These are phyloP conservation scores for Leptinotarsa lineolata DNA, from an alignment of 1,140 invertebrate genomes.

Conservation along the genomic window DNA sequence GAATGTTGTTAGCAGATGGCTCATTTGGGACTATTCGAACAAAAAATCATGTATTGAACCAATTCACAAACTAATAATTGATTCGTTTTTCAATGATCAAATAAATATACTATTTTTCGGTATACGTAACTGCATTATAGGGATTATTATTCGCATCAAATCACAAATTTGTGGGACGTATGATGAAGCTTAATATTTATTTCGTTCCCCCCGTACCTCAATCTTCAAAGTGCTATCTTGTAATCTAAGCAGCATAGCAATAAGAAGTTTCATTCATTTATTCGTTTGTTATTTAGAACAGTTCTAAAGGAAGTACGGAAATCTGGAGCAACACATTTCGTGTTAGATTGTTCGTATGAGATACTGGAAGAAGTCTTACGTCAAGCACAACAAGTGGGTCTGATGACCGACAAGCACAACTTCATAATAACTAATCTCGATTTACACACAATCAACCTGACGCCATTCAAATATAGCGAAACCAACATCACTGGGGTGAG, in stretches of 20 bases:
- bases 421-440: conserved; percentile 82
- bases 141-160: too few species aligned
- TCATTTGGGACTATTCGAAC: too few species aligned
- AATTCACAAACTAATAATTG: too few species aligned
- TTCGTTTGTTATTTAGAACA: conserved; percentile 38
- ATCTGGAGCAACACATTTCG: conserved; percentile 43
- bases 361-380: conserved; percentile 42
- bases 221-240: conserved; percentile 1
- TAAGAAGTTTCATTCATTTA: conserved; percentile 20
- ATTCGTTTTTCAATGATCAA: too few species aligned
- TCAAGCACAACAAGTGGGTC: conserved; percentile 79
- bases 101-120: too few species aligned
- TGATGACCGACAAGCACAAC: conserved; percentile 75
- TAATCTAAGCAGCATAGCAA: neutral
- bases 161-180: too few species aligned
- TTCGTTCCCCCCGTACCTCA: neutral
- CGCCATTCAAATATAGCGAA: conserved; percentile 79
- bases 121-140: too few species aligned
- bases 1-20: too few species aligned
- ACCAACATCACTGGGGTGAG: conserved; percentile 77
- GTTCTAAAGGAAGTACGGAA: conserved; percentile 44
- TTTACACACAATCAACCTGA: conserved; percentile 78
- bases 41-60: too few species aligned
- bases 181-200: neutral
- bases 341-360: conserved; percentile 46